Percentiles rank a stretch among this genome's conserved stretches.
Conservation (phyloP, 2,888 invertebrate genomes). For the Schrankia costaestrigalis region DNA sequence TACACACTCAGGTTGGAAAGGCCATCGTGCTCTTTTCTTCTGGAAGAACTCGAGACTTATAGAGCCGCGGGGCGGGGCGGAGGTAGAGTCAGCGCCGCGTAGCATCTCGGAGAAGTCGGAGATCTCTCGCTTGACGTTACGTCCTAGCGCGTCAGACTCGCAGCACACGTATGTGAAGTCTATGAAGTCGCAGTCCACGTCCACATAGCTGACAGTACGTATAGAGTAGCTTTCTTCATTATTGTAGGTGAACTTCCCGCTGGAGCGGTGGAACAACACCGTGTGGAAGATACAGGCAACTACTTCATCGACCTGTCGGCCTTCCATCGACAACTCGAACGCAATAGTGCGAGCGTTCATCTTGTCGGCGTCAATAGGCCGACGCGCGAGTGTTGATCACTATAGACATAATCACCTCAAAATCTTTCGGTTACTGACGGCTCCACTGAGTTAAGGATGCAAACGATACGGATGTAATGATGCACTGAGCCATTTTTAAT, state of each 20-base stretch:
- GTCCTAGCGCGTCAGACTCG: slow-evolving; percentile 89
- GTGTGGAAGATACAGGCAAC: slow-evolving; percentile 95
- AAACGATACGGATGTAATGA: slow-evolving; percentile 33
- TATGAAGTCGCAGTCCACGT: slow-evolving; percentile 98
- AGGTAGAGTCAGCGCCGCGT: slow-evolving; percentile 84
- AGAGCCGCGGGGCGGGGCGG: slow-evolving; percentile 85
- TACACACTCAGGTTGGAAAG: slow-evolving; percentile 93
- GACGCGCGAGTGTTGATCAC: slow-evolving; percentile 37
- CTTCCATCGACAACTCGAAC: slow-evolving; percentile 92
- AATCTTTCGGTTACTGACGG: slow-evolving; percentile 39
- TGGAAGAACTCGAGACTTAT: slow-evolving; percentile 98
- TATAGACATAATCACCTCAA: slow-evolving; percentile 57
- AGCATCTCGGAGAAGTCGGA: slow-evolving; percentile 89
- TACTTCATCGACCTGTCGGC: slow-evolving; percentile 94
- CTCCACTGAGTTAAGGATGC: slow-evolving; percentile 21
- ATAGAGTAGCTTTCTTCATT: slow-evolving; percentile 97
- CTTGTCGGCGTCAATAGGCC: slow-evolving; percentile 64
- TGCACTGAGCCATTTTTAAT: slow-evolving; percentile 58
- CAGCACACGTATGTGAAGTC: slow-evolving; percentile 98
- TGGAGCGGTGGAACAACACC: slow-evolving; percentile 92
- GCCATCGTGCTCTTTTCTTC: slow-evolving; percentile 93
- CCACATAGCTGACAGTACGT: slow-evolving; percentile 96
- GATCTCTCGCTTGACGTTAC: slow-evolving; percentile 87
- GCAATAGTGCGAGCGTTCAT: slow-evolving; percentile 92
- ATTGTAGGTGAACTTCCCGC: slow-evolving; percentile 96